Percentiles rank a stretch among this genome's conserved stretches.
Conservation (phyloP, 2,113 vertebrate species). For the Calcarius ornatus region DNA sequence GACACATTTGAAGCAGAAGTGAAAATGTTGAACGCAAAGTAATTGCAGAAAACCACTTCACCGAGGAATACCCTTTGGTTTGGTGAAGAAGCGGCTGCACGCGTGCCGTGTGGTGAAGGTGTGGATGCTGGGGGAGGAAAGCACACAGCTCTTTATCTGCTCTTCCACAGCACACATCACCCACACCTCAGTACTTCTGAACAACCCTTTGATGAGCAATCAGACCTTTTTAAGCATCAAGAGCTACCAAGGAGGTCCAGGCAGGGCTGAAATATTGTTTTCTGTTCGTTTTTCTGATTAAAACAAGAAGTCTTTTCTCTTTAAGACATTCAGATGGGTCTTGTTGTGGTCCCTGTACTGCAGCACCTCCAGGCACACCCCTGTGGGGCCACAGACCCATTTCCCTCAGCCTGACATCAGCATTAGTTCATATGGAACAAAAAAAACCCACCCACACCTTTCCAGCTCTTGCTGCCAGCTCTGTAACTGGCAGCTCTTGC, state of each 20-base stretch:
- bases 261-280: background rate
- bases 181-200: background rate
- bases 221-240: background rate
- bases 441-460: background rate
- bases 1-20: conserved; percentile 13
- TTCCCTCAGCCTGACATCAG: background rate
- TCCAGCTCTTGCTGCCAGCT: background rate
- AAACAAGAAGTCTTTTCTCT: background rate
- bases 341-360: fast-evolving
- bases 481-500: background rate
- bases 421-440: background rate
- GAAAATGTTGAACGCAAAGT: conserved; percentile 20
- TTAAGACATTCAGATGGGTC: background rate
- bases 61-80: conserved; percentile 61
- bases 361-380: background rate
- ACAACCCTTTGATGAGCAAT: background rate
- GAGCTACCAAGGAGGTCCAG: background rate
- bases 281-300: background rate
- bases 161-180: background rate
- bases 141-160: background rate
- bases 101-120: background rate
- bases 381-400: background rate
- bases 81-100: background rate
- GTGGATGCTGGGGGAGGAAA: background rate
- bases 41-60: conserved; percentile 50